A percentile compares a stretch with the other conserved stretches of the same genome.
These are phyloP conservation scores for Donacobius atricapilla DNA, from an alignment of 2,113 vertebrate genomes.

Conservation along the genomic window DNA sequence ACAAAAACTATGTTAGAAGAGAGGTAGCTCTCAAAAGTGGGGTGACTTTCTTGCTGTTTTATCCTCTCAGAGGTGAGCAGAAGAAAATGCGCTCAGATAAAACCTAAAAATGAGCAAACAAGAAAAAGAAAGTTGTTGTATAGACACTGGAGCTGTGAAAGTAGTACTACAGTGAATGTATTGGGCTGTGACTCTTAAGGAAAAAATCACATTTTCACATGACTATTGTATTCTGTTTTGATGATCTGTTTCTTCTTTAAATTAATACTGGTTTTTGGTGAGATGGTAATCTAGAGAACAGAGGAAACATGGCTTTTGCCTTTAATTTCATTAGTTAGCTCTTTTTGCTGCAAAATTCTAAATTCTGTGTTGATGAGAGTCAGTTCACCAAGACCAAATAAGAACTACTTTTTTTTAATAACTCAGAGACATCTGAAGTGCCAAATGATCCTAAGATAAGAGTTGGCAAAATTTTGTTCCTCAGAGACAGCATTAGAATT, in stretches of 20 bases:
- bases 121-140: background rate
- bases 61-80: background rate
- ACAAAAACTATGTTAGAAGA: background rate
- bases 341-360: background rate
- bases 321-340: background rate
- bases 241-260: background rate
- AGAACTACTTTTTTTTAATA: background rate
- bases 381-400: background rate
- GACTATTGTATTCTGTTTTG: background rate
- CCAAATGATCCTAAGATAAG: background rate
- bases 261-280: background rate
- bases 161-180: background rate
- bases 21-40: background rate
- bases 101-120: background rate
- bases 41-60: background rate
- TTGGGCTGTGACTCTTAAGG: background rate
- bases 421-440: background rate
- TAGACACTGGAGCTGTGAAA: background rate
- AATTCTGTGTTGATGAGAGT: background rate
- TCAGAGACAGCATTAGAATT: background rate
- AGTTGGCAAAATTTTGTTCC: background rate
- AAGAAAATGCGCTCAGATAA: background rate
- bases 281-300: background rate
- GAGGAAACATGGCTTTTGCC: background rate
- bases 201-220: background rate